Conservation (phyloP, 1,140 invertebrate genomes). For the Chionoecetes opilio region DNA sequence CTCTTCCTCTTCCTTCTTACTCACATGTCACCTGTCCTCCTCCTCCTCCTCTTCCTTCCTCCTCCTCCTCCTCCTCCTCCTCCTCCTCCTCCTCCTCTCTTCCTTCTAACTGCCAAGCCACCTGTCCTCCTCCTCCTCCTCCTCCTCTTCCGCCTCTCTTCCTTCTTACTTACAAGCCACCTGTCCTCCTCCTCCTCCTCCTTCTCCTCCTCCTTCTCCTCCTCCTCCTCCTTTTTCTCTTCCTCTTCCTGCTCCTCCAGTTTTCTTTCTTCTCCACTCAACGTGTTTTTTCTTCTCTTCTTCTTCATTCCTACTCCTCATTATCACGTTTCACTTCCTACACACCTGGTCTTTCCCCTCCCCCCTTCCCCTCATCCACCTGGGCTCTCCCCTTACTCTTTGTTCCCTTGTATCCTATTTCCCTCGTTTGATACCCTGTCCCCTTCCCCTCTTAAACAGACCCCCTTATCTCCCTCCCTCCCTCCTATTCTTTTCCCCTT, state of each 20-base stretch:
- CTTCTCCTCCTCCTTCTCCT: neutral
- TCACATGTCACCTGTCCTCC: too few species aligned
- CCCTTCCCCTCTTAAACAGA: too few species aligned
- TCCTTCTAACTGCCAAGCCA: too few species aligned
- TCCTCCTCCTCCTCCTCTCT: neutral
- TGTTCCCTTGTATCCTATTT: too few species aligned
- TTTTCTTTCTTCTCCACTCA: neutral
- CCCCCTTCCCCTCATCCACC: neutral
- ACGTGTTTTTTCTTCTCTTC: neutral
- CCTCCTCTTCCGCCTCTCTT: too few species aligned
- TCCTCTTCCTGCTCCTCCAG: neutral
- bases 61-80: neutral
- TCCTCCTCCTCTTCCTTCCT: neutral
- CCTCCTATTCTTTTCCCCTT: too few species aligned
- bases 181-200: slow-evolving; percentile 23
- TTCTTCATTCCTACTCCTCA: neutral
- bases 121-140: too few species aligned
- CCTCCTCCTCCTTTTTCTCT: neutral
- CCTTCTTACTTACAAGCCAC: neutral
- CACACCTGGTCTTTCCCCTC: neutral
- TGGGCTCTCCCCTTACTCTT: neutral
- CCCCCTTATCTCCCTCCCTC: too few species aligned
- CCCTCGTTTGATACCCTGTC: too few species aligned
- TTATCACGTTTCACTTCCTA: slow-evolving; percentile 1
- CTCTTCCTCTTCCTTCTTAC: too few species aligned